These are phyloP conservation scores for Neuroterus valhalla DNA, from an alignment of 1,140 invertebrate genomes.

Conservation along the genomic window DNA sequence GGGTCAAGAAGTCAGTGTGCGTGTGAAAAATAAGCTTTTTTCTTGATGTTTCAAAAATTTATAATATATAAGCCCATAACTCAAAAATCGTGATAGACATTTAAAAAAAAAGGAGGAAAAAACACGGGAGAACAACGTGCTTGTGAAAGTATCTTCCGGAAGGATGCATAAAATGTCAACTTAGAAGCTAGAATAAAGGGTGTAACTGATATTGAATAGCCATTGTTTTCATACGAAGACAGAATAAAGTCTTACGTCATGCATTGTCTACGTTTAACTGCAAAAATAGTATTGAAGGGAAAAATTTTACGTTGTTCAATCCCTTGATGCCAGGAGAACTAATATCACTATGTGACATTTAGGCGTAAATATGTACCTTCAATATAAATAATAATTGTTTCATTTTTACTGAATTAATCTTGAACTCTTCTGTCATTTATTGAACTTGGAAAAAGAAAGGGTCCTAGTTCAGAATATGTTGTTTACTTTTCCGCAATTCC, in stretches of 20 bases:
- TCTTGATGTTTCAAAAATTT: neutral
- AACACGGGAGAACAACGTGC: neutral
- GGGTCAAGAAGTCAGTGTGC: neutral
- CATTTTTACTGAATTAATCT: no score
- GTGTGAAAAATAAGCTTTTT: neutral
- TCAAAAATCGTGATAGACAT: neutral
- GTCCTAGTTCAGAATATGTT: neutral
- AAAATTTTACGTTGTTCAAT: neutral
- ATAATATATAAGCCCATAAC: no score
- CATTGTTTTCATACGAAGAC: slow-evolving; percentile 5
- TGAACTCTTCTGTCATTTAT: no score
- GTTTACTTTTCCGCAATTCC: no score
- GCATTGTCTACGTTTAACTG: neutral
- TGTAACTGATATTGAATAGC: slow-evolving; percentile 26
- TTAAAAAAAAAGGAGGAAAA: neutral
- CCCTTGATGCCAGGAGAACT: neutral
- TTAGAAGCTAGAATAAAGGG: slow-evolving; percentile 24
- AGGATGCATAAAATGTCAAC: slow-evolving; percentile 28
- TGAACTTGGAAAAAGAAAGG: neutral
- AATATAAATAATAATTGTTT: neutral
- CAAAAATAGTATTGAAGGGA: neutral
- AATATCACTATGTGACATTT: neutral
- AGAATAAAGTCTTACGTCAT: slow-evolving; percentile 15
- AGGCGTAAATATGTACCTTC: neutral
- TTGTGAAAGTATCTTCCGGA: slow-evolving; percentile 20